Percentiles rank a stretch among this genome's conserved stretches.
phyloP scores from a whole-genome alignment of 64 coral and sea anemone species.

The Dendronephthya gigantea region DNA sequence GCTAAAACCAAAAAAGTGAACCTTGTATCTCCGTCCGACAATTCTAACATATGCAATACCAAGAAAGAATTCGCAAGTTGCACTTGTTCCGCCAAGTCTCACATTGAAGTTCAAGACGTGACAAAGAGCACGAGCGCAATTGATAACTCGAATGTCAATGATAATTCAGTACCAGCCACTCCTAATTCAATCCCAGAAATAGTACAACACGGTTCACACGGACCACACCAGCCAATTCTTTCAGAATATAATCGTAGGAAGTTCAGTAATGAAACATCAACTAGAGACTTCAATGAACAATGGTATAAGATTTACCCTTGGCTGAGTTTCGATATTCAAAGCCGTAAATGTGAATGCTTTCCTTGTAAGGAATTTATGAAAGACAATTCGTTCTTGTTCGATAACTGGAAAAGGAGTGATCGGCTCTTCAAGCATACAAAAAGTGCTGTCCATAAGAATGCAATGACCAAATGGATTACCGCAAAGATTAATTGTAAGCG shows the following conservation, averaged over 20 bases:
- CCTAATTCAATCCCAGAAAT: too few species aligned
- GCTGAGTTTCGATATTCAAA: slow-evolving; percentile 11
- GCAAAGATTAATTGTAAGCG: slow-evolving; percentile 10
- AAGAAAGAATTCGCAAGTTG: too few species aligned
- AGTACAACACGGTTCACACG: too few species aligned
- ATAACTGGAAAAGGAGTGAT: slow-evolving; percentile 34
- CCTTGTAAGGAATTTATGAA: slow-evolving; percentile 12
- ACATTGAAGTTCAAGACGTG: too few species aligned
- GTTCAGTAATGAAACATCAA: slow-evolving; percentile 25
- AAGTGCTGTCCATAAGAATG: slow-evolving; percentile 16
- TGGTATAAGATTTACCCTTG: slow-evolving; percentile 37
- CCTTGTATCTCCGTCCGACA: too few species aligned
- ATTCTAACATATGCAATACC: too few species aligned
- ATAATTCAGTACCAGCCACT: too few species aligned
- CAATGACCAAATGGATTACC: slow-evolving; percentile 33
- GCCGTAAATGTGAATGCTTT: background rate
- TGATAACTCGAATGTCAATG: too few species aligned
- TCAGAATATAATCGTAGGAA: slow-evolving; percentile 35
- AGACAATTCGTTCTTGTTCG: slow-evolving; percentile 26
- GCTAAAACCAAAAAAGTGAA: too few species aligned
- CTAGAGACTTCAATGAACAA: slow-evolving; percentile 29
- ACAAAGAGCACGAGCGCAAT: too few species aligned
- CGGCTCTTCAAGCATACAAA: slow-evolving; percentile 19
- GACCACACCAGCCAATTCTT: too few species aligned
- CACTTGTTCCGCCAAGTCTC: too few species aligned